These are phyloP conservation scores for Diorhabda carinulata DNA, from an alignment of 1,140 invertebrate genomes.

Conservation along the genomic window DNA sequence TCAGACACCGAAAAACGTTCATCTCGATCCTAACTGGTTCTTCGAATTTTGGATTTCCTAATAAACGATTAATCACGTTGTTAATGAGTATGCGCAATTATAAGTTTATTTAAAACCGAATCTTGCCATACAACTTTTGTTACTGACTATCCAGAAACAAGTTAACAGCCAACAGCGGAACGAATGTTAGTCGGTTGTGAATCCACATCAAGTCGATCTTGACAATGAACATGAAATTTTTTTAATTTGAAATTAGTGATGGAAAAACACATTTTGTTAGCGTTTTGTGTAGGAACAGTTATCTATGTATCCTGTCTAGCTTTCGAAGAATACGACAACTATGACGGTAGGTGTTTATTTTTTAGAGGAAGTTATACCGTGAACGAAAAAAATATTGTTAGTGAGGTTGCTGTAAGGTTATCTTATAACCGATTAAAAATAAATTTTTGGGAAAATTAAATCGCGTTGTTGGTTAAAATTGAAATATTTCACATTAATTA, in stretches of 20 bases:
- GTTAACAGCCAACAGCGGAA: not conserved
- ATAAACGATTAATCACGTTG: not conserved
- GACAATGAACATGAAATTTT: conserved; percentile 1
- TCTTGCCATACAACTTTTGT: conserved; percentile 1
- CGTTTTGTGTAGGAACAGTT: not conserved
- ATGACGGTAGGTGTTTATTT: not conserved
- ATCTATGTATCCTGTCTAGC: not conserved
- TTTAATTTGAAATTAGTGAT: not conserved
- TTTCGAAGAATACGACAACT: not conserved
- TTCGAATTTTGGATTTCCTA: conserved; percentile 1
- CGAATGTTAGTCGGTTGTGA: not conserved
- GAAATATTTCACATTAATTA: no score
- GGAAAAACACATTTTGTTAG: not conserved
- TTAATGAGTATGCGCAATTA: not conserved
- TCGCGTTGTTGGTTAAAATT: no score
- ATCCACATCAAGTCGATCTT: not conserved
- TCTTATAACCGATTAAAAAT: no score
- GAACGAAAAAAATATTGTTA: no score
- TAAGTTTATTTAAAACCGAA: not conserved
- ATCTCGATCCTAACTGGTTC: not conserved
- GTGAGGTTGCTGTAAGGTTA: no score
- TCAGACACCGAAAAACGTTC: no score
- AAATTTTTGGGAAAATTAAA: no score
- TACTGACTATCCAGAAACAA: not conserved
- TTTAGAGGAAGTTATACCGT: not conserved